A percentile compares a stretch with the other conserved stretches of the same genome.
Evolutionary conservation across 2,113 vertebrate genomes (phyloP).

Genomic region (Cheilinus undulatus): DNA sequence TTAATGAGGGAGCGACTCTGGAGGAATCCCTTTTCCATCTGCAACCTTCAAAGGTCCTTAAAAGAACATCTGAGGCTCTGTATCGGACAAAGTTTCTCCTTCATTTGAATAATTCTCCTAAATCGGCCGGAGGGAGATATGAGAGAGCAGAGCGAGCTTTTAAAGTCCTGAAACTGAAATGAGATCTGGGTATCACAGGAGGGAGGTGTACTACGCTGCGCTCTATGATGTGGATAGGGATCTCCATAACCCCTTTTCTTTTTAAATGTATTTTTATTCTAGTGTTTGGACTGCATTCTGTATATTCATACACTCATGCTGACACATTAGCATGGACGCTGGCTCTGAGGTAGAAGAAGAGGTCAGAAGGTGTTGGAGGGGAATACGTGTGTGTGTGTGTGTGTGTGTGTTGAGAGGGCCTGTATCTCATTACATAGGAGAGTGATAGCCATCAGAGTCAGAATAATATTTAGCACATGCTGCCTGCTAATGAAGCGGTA

Average conservation of each 20-base stretch:
- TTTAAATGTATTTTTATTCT: too few relatives aligned
- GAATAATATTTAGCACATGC: constrained; percentile 98
- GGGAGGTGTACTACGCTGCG: constrained; percentile 36
- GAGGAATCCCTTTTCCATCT: constrained; percentile 73
- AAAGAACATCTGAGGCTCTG: constrained; percentile 77
- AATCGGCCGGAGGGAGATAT: constrained; percentile 76
- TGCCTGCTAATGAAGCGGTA: constrained; percentile 94
- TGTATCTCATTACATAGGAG: constrained; percentile 89
- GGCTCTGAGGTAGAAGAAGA: constrained; percentile 53
- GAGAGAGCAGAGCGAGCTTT: constrained; percentile 59
- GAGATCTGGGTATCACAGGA: constrained; percentile 69
- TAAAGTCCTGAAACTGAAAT: constrained; percentile 74
- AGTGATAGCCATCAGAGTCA: constrained; percentile 93
- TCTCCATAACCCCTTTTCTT: constrained; percentile 31
- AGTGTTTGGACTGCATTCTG: too few relatives aligned
- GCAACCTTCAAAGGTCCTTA: constrained; percentile 80
- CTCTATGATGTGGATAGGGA: constrained; percentile 69
- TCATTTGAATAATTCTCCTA: constrained; percentile 81
- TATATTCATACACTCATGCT: constrained; percentile 15
- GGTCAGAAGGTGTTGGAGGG: constrained; percentile 67
- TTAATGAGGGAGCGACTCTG: constrained; percentile 75
- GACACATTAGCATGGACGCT: constrained; percentile 33
- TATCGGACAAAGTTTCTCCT: constrained; percentile 78
- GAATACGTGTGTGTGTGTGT: constrained; percentile 4
- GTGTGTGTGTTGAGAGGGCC: constrained; percentile 61